Conservation (phyloP, 2,888 invertebrate genomes). For the Andrena haemorrhoa region DNA sequence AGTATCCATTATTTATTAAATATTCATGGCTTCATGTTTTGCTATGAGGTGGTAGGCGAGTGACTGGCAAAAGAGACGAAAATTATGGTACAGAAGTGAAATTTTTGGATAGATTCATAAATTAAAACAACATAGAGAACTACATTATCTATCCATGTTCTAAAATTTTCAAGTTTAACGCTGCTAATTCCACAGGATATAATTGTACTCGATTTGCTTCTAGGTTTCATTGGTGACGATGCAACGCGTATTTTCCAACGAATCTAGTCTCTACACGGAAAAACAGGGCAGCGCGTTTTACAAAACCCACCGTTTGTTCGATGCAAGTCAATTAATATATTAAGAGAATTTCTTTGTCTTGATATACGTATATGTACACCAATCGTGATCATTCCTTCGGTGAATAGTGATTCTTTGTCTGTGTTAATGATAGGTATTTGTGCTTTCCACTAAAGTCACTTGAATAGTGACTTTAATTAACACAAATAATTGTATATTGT, state of each 20-base stretch:
- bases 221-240: constrained; percentile 39
- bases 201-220: not conserved
- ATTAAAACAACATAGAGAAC: no score
- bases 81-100: no score
- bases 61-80: no score
- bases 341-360: constrained; percentile 24
- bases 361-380: not conserved
- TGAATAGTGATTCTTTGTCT: constrained; percentile 18
- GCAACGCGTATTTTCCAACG: constrained; percentile 53
- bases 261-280: constrained; percentile 66
- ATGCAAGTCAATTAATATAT: constrained; percentile 30
- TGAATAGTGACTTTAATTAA: not conserved
- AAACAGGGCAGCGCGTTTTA: constrained; percentile 60
- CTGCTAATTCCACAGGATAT: not conserved
- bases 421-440: constrained; percentile 29
- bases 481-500: not conserved
- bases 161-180: no score
- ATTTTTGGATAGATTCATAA: no score
- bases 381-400: constrained; percentile 17
- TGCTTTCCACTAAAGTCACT: not conserved
- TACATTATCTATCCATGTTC: no score
- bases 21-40: no score
- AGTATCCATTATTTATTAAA: no score
- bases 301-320: constrained; percentile 49
- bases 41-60: no score